phyloP scores from a whole-genome alignment of 2,797 vertebrate species.

The Phataginus tricuspis region DNA sequence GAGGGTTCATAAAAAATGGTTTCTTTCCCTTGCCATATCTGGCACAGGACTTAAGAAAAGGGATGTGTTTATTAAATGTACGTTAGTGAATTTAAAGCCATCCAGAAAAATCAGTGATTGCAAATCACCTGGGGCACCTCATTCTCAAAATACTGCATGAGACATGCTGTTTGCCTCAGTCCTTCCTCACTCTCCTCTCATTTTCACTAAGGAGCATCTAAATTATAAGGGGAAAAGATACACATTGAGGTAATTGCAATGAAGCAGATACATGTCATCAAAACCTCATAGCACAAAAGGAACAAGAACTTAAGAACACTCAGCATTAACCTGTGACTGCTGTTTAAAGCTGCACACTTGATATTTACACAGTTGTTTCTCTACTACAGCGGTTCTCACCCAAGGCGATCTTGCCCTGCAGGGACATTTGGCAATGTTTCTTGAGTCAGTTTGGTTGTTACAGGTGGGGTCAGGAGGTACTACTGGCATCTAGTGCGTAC shows the following conservation, averaged over 20 bases:
- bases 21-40: not conserved
- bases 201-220: not conserved
- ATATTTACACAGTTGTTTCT: not conserved
- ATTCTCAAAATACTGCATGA: not conserved
- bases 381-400: not conserved
- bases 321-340: not conserved
- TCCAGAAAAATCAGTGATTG: not conserved
- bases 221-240: not conserved
- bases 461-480: not conserved
- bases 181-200: not conserved
- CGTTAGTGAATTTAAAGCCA: conserved; percentile 7
- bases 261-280: not conserved
- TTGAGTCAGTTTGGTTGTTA: not conserved
- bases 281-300: not conserved
- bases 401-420: not conserved
- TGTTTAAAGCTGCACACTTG: not conserved
- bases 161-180: not conserved
- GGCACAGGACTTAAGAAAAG: not conserved
- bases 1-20: not conserved
- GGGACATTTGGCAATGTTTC: not conserved
- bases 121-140: not conserved
- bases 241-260: not conserved
- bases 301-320: conserved; percentile 1
- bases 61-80: not conserved
- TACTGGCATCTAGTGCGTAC: not conserved